Evolutionary conservation across 2,888 invertebrate species (phyloP), one percentile per base, ranked within the genome.

Genomic region (Apeira syringaria): DNA sequence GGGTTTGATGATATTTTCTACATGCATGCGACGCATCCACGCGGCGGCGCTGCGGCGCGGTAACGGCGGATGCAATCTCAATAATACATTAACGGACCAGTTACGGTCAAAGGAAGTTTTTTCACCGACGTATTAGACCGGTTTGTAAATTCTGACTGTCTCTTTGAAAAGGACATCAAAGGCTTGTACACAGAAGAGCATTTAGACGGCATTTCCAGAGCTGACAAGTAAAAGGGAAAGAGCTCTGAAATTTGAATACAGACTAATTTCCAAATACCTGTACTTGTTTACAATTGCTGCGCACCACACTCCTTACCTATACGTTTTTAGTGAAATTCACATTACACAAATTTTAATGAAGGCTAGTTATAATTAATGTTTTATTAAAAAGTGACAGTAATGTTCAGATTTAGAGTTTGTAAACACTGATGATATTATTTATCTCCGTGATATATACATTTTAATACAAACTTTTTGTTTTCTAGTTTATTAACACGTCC

Each of bases 51-150:
- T 1, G 22, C 22, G 22, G 9, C 24, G 24, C 24, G 9, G 24
- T 4, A 2, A 9, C 4, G 48, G 45, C 42, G n/a, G 55, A 78
- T 83, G 80, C 83, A 81, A 78, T 77, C 73, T 66, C 80, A 69
- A 81, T 80, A 74, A 74, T 71, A 74, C 65, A 66, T 64, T 63
- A 66, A 61, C 65, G 67, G 68, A 59, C 65, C 66, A 74, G 68
- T 65, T 61, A 68, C 74, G 62, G 72, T 82, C 80, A 83, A 84
- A 85, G 78, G 84, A 73, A 74, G 68, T 63, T 65, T 66, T 72
- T 67, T 74, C 71, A 64, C 63, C 61, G 60, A 62, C 57, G 60
- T 65, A 69, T 64, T 67, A 70, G 68, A 76, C 55, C 64, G 59
- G 68, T 76, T 80, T 73, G 69, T 66, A 61, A 62, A 72, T 67